A percentile compares a stretch with the other conserved stretches of the same genome.
Evolutionary conservation across 2,113 vertebrate genomes (phyloP).

Genomic region (Orcinus orca): DNA sequence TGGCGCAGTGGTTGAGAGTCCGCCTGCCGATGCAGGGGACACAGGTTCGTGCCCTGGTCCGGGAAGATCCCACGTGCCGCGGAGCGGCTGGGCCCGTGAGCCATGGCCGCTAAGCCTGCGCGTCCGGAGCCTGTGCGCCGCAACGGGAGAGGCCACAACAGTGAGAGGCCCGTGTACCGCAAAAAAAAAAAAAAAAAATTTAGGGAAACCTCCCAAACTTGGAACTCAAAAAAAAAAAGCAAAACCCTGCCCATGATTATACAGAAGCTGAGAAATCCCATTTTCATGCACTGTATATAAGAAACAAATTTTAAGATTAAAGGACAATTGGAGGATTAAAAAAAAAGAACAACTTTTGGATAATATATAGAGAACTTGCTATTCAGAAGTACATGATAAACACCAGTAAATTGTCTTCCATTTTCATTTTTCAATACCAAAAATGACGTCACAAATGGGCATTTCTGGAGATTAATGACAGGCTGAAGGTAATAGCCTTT

Average conservation of each 20-base stretch:
- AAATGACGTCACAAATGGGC: not conserved
- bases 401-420: not conserved
- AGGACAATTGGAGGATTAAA: not conserved
- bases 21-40: too few species aligned
- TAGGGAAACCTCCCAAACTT: conserved; percentile 41
- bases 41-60: too few species aligned
- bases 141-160: too few species aligned
- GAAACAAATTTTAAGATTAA: conserved; percentile 44
- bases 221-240: not conserved
- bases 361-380: not conserved
- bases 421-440: conserved; percentile 46
- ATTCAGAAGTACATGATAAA: not conserved
- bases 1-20: too few species aligned
- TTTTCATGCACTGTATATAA: not conserved
- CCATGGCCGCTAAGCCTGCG: too few species aligned
- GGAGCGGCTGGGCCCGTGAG: too few species aligned
- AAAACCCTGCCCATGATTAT: not conserved
- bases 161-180: too few species aligned
- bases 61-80: too few species aligned
- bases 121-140: too few species aligned
- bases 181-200: too few species aligned
- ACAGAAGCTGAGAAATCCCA: conserved; percentile 17
- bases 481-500: not conserved
- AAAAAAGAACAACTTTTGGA: not conserved
- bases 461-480: conserved; percentile 49